Evolutionary conservation across 1,140 invertebrate species (phyloP), one percentile per base, ranked within the genome.

Genomic region (Temnothorax longispinosus): DNA sequence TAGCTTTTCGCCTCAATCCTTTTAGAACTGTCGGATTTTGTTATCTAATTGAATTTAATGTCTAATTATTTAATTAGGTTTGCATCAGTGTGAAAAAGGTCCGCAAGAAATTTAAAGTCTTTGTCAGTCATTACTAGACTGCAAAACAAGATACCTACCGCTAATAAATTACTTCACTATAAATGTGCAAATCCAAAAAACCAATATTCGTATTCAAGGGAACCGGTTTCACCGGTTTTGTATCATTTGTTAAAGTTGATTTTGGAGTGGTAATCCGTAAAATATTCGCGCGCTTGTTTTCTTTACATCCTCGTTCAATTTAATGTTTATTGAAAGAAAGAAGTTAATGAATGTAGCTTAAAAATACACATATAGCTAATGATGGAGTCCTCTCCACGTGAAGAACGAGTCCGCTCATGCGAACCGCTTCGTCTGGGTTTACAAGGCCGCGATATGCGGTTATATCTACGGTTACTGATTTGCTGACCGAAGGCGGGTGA

Each of bases 401-500:
- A 75, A 65, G 21, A 54, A 8, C 44, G 35, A 10, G 5, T 0
- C 21, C 41, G 41, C 21, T 76, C 21, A 8, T 41, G 56, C 54
- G 21, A 64, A 41, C 32, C 6, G 56, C 38, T 2, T 64, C 41
- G 32, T 54, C 38, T 50, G 65, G 11, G 15, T 71, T 32, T 44
- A 71, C 35, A 50, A 32, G 10, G 2, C 21, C 50, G 18, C 35
- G 27, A 10, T 54, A 56, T 52, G 52, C 38, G 62, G 18, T 54
- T 71, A 56, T 71, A 71, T 38, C 64, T 41, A 69, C 8, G 21
- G 21, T 81, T 81, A 71, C 64, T 38, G 21, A 64, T 38, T 69
- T 27, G 71, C 54, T 64, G 50, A 38, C 32, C 71, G 85, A 93
- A 91, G 88, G 91, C 65, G 41, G 41, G 6, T 93, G 92, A 94